Conservation (phyloP, 2,797 vertebrate species). For the Otus scops region DNA sequence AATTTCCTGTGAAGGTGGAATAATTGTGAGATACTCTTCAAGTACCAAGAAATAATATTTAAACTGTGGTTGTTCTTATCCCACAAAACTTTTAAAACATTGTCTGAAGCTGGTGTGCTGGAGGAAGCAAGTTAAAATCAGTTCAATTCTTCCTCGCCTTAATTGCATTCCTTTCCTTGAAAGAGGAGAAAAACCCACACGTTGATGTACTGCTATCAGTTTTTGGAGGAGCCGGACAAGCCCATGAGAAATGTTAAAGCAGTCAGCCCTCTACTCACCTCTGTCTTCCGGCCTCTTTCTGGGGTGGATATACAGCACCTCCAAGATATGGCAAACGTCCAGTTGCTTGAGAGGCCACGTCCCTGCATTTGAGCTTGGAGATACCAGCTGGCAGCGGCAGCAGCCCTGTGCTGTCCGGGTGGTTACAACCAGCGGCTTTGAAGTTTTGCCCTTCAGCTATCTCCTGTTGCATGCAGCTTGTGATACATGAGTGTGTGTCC, state of each 20-base stretch:
- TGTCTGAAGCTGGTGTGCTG: neutral
- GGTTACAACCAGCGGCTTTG: slow-evolving; percentile 69
- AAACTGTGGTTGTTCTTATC: neutral
- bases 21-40: neutral
- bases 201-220: neutral
- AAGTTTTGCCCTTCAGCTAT: slow-evolving; percentile 77
- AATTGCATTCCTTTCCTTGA: neutral
- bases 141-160: neutral
- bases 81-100: neutral
- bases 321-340: slow-evolving; percentile 8
- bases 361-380: slow-evolving; percentile 28
- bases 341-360: neutral
- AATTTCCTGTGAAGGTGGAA: neutral
- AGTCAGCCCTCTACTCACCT: neutral
- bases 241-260: neutral
- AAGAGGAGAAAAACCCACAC: neutral
- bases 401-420: slow-evolving; percentile 33
- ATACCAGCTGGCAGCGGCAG: slow-evolving; percentile 58
- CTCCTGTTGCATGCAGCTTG: slow-evolving; percentile 67
- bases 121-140: neutral
- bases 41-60: neutral
- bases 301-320: neutral
- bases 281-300: neutral
- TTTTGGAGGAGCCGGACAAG: neutral
- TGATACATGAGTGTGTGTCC: slow-evolving; percentile 61